Evolutionary conservation across 2,888 invertebrate genomes (phyloP).

Genomic region (Mesorhabditis sp.): DNA sequence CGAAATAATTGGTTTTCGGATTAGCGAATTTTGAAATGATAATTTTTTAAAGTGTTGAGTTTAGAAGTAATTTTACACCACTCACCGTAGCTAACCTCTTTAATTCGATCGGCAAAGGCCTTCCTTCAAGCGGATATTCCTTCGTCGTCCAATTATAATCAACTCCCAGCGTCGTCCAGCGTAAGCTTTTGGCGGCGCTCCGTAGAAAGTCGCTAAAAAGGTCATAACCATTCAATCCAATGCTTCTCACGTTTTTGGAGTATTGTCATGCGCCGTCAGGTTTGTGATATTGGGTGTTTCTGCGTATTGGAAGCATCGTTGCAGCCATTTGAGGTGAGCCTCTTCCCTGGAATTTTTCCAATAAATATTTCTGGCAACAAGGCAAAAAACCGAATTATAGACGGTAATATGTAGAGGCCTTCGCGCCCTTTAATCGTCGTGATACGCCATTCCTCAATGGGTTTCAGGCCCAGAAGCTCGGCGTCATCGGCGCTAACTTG

Average conservation of each 20-base stretch:
- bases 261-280: constrained; percentile 57
- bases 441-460: constrained; percentile 33
- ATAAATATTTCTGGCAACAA: neutral
- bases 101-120: constrained; percentile 50
- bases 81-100: constrained; percentile 18
- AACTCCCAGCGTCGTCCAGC: constrained; percentile 94
- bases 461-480: constrained; percentile 20
- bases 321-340: constrained; percentile 58
- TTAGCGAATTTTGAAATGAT: too few species aligned
- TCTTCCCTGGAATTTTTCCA: constrained; percentile 36
- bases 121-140: constrained; percentile 62
- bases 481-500: constrained; percentile 4
- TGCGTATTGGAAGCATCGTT: constrained; percentile 59
- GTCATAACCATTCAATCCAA: neutral
- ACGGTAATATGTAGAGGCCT: constrained; percentile 43
- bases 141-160: constrained; percentile 98
- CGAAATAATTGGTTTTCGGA: too few species aligned
- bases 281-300: constrained; percentile 60
- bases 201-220: constrained; percentile 23
- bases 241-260: constrained; percentile 17
- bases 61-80: neutral
- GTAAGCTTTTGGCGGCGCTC: constrained; percentile 64
- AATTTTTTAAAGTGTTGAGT: neutral
- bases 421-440: constrained; percentile 28
- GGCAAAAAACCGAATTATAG: constrained; percentile 19